Evolutionary conservation across 2,113 vertebrate genomes (phyloP).

Genomic region (Psephotus haematonotus): DNA sequence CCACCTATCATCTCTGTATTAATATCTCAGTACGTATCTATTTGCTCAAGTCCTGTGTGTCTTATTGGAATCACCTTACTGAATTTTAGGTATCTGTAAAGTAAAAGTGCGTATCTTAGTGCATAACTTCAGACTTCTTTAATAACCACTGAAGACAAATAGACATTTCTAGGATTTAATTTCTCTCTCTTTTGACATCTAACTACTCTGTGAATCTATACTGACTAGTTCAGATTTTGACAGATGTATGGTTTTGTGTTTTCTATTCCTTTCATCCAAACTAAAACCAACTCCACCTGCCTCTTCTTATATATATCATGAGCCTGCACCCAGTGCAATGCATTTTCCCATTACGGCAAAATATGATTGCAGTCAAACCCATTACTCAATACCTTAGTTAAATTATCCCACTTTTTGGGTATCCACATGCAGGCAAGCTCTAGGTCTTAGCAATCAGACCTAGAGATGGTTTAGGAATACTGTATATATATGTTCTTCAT

Average conservation of each 20-base stretch:
- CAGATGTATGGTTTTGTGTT: not conserved
- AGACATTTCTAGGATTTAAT: not conserved
- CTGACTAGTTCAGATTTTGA: not conserved
- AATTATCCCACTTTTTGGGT: not conserved
- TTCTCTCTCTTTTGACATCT: not conserved
- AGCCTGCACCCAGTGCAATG: not conserved
- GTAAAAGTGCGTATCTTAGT: not conserved
- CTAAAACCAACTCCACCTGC: not conserved
- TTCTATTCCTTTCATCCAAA: not conserved
- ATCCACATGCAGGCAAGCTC: not conserved
- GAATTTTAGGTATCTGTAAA: not conserved
- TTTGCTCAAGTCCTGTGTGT: not conserved
- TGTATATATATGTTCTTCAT: not conserved
- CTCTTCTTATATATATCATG: not conserved
- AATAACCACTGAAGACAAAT: not conserved
- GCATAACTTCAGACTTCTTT: not conserved
- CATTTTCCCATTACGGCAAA: not conserved
- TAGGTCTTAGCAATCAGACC: not conserved
- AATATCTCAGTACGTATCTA: not conserved
- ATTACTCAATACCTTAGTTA: not conserved
- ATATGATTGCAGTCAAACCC: not conserved
- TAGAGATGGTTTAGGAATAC: not conserved
- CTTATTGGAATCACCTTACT: not conserved
- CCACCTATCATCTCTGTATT: not conserved
- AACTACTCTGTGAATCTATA: not conserved